These are phyloP conservation scores for Apostichopus leukothele DNA, from an alignment of 53 echinoderm and acorn worm species.

Conservation along the genomic window DNA sequence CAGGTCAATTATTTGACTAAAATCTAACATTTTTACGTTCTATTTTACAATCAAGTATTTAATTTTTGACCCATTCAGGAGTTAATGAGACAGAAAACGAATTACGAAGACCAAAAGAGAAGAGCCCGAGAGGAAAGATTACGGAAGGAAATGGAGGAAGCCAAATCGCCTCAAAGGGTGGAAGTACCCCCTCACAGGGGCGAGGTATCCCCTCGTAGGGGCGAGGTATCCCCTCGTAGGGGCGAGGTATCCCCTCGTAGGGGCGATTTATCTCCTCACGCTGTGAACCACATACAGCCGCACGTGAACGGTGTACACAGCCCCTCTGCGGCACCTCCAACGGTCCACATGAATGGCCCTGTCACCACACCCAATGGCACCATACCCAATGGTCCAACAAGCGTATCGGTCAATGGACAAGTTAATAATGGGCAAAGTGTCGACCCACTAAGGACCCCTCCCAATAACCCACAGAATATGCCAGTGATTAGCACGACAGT, in stretches of 20 bases:
- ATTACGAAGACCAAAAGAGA: slow-evolving; percentile 85
- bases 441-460: not conserved
- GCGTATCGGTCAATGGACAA: slow-evolving; percentile 8
- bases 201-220: not conserved
- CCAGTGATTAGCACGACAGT: not conserved
- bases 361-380: not conserved
- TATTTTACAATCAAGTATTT: not conserved
- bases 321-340: slow-evolving; percentile 2
- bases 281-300: slow-evolving; percentile 16
- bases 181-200: not conserved
- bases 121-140: slow-evolving; percentile 71
- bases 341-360: slow-evolving; percentile 3
- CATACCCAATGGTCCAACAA: slow-evolving; percentile 29
- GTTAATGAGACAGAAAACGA: slow-evolving; percentile 76
- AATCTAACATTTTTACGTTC: too few species aligned
- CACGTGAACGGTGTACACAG: slow-evolving; percentile 39
- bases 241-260: not conserved
- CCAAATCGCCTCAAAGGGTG: slow-evolving; percentile 12
- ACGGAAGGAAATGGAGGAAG: slow-evolving; percentile 63
- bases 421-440: not conserved
- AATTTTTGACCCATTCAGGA: slow-evolving; percentile 54
- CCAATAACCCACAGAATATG: not conserved
- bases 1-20: too few species aligned
- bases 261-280: not conserved
- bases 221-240: not conserved